A percentile compares a stretch with the other conserved stretches of the same genome.
Conservation (phyloP, 2,113 vertebrate species). For the Scopus umbretta region DNA sequence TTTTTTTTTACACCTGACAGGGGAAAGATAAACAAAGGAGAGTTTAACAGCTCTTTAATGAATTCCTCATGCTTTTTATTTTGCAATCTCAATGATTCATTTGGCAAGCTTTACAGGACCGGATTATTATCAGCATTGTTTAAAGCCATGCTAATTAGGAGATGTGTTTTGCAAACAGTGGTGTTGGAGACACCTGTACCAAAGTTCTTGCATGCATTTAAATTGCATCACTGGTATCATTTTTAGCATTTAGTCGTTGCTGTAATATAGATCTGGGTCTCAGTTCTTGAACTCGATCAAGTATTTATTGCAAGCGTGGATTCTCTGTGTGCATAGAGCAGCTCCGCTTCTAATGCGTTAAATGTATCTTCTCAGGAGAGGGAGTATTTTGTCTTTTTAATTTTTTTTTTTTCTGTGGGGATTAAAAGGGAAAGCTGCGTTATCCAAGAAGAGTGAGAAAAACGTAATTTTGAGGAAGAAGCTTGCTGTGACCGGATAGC, state of each 20-base stretch:
- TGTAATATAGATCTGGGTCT: neutral
- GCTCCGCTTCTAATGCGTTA: neutral
- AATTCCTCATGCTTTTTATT: conserved; percentile 45
- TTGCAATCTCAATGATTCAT: conserved; percentile 43
- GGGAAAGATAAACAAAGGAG: conserved; percentile 68
- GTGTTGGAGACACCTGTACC: conserved; percentile 59
- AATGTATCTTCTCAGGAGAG: neutral
- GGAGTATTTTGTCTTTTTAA: neutral
- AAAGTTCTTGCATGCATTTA: neutral
- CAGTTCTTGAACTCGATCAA: neutral
- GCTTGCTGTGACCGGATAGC: neutral
- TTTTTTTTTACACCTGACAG: conserved; percentile 50
- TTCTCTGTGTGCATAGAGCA: neutral
- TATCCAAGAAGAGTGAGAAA: neutral
- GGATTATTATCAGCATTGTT: conserved; percentile 63
- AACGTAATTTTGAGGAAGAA: neutral
- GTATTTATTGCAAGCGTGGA: neutral
- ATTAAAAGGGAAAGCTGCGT: neutral
- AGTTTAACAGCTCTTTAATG: conserved; percentile 62
- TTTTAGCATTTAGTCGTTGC: neutral
- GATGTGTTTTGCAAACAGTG: neutral
- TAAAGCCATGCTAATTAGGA: conserved; percentile 66
- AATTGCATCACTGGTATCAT: neutral
- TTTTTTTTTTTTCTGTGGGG: neutral
- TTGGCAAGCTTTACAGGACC: neutral